Evolutionary conservation across 2,113 vertebrate species (phyloP).

Genomic region (Petromus typicus): DNA sequence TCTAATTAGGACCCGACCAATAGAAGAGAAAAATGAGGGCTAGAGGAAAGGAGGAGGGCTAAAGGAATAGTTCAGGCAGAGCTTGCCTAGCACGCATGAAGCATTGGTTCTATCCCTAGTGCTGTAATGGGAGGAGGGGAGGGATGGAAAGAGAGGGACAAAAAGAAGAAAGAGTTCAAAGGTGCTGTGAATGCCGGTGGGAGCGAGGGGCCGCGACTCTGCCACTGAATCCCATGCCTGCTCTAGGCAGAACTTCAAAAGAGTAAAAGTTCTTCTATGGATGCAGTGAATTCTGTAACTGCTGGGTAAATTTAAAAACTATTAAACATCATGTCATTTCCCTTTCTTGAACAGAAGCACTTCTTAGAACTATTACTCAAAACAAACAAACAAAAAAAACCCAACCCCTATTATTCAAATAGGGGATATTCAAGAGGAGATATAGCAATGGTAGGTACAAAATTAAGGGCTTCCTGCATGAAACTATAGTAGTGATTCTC

Average conservation of each 20-base stretch:
- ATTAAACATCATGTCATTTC: not conserved
- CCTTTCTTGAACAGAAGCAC: slow-evolving; percentile 8
- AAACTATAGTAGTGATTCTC: not conserved
- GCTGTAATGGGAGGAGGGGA: not conserved
- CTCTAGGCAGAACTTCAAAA: not conserved
- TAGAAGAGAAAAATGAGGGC: not conserved
- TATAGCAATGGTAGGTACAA: not conserved
- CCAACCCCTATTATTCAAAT: not conserved
- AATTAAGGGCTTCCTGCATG: not conserved
- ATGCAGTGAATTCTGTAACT: slow-evolving; percentile 4
- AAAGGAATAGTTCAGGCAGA: not conserved
- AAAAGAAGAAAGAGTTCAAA: not conserved
- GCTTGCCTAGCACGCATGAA: not conserved
- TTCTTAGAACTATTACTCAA: slow-evolving; percentile 19
- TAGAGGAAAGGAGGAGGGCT: slow-evolving; percentile 12
- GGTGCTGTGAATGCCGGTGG: not conserved
- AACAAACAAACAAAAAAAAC: too few species aligned
- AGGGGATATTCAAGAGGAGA: slow-evolving; percentile 5
- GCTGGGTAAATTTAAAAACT: not conserved
- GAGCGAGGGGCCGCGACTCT: not conserved
- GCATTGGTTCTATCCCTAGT: not conserved
- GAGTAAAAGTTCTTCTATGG: not conserved
- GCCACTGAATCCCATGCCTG: not conserved
- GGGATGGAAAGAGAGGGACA: not conserved
- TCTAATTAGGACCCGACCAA: not conserved